Evolutionary conservation across 2,797 vertebrate genomes (phyloP).

Genomic region (Graptemys geographica): DNA sequence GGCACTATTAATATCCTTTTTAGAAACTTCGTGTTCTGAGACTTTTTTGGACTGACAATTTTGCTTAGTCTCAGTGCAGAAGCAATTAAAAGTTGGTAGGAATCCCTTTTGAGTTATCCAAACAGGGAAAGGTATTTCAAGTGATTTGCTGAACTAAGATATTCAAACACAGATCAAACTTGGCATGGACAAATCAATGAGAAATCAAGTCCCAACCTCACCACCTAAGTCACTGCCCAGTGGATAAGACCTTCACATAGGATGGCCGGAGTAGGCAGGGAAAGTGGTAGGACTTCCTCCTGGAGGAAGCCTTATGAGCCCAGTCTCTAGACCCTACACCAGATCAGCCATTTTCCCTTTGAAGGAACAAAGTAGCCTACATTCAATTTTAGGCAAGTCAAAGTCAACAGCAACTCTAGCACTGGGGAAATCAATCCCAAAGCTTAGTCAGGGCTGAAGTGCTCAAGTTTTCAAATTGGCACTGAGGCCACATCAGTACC

Average conservation of each 20-base stretch:
- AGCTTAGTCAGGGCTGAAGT: neutral
- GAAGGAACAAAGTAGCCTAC: neutral
- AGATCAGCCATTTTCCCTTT: neutral
- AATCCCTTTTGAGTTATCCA: neutral
- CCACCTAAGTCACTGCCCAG: neutral
- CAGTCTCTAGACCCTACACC: neutral
- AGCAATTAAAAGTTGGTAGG: neutral
- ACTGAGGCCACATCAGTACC: neutral
- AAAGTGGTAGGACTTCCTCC: neutral
- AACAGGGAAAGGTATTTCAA: neutral
- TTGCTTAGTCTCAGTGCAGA: neutral
- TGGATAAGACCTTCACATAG: neutral
- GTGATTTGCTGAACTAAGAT: neutral
- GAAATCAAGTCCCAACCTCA: neutral
- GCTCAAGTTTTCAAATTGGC: neutral
- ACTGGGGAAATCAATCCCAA: neutral
- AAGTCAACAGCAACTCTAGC: neutral
- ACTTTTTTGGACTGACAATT: neutral
- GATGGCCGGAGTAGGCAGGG: neutral
- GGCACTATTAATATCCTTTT: neutral
- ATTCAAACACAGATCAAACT: neutral
- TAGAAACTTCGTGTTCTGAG: neutral
- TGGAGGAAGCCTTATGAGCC: neutral
- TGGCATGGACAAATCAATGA: neutral
- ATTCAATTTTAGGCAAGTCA: neutral